phyloP scores from a whole-genome alignment of 2,888 invertebrate genomes.

The Andrena marginata region DNA sequence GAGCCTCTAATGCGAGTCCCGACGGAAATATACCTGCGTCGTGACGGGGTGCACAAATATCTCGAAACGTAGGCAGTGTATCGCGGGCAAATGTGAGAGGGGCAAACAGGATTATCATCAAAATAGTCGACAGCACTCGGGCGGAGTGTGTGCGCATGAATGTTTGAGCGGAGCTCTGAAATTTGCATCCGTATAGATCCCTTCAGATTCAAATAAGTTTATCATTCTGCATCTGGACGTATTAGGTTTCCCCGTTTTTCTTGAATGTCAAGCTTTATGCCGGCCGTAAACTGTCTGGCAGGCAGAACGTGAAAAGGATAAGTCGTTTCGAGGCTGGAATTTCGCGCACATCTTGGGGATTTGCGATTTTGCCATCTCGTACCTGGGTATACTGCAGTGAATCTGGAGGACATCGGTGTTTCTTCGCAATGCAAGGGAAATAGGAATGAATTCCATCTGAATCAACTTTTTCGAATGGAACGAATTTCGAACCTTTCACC shows the following conservation, averaged over 20 bases:
- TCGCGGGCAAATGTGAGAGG: neutral
- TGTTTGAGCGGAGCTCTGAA: slow-evolving; percentile 7
- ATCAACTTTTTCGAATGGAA: too few relatives aligned
- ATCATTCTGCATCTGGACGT: slow-evolving; percentile 18
- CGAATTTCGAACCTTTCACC: too few relatives aligned
- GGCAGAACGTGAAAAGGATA: neutral
- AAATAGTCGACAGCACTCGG: slow-evolving; percentile 17
- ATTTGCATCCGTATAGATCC: slow-evolving; percentile 31
- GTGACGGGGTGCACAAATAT: neutral
- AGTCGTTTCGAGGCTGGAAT: neutral
- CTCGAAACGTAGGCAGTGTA: neutral
- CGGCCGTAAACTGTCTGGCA: slow-evolving; percentile 9
- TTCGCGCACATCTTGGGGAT: neutral
- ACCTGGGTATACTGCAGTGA: neutral
- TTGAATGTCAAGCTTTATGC: neutral
- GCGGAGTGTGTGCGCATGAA: slow-evolving; percentile 10
- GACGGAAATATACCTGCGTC: too few relatives aligned
- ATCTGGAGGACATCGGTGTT: too few relatives aligned
- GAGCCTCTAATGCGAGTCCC: too few relatives aligned
- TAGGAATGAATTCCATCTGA: too few relatives aligned
- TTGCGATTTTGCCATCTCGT: neutral
- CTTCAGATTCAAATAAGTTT: slow-evolving; percentile 35
- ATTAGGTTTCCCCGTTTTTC: slow-evolving; percentile 19
- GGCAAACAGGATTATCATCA: slow-evolving; percentile 24
- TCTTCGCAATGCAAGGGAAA: too few relatives aligned